Conservation (phyloP, 2,888 invertebrate genomes). For the Therioaphis trifolii region DNA sequence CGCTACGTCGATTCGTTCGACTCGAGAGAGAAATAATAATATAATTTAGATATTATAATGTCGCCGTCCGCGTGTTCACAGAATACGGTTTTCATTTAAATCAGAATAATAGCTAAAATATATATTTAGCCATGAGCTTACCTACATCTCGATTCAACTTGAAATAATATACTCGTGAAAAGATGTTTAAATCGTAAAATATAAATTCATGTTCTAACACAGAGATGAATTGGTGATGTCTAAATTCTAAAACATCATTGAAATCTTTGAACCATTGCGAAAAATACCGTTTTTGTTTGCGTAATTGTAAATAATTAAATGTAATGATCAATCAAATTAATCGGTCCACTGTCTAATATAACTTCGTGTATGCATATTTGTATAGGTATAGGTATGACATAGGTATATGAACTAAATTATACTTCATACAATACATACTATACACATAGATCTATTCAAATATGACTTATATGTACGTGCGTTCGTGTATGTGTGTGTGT, state of each 20-base stretch:
- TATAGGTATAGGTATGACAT: no score
- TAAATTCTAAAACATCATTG: not conserved
- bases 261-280: not conserved
- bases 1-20: not conserved
- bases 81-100: not conserved
- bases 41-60: not conserved
- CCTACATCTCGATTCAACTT: not conserved
- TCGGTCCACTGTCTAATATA: not conserved
- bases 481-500: not conserved
- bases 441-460: not conserved
- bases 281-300: not conserved
- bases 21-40: not conserved
- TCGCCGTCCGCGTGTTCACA: not conserved
- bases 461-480: not conserved
- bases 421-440: not conserved
- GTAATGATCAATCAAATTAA: not conserved
- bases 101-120: not conserved
- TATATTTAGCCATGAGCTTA: no score
- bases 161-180: not conserved
- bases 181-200: no score
- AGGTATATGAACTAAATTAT: no score
- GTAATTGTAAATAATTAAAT: not conserved
- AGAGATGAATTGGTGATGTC: not conserved
- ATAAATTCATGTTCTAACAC: no score
- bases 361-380: no score